Base-by-base conservation (phyloP, 2,113 vertebrate genomes). In the Fulmarus glacialis region DNA sequence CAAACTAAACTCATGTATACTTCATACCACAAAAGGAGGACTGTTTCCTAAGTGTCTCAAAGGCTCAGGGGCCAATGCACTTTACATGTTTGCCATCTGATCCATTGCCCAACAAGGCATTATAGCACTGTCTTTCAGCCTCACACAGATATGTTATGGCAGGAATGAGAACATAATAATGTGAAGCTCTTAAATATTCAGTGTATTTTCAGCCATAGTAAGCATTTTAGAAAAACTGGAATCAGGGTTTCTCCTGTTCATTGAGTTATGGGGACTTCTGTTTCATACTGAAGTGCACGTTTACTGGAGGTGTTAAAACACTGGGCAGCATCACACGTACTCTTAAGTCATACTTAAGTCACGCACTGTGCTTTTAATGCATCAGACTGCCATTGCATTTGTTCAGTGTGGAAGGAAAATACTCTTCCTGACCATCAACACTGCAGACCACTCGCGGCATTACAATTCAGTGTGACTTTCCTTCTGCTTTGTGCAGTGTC, bases 1-100 rank as follows among this genome's bases (percentile, higher is more conserved):
- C 47, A 80, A 84, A 96, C 93, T 79, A 92, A 89, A 64, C 58
- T 89, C 73, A 68, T 93, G 81, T 91, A 10, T 71, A 66, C 59
- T 73, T 87, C 48, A 58, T 87, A 60, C 50, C 53, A 91, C 74
- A 75, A 84, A 87, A 75, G 24, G 43, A 89, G 36, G 12, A 63
- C 42, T 87, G n/a, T 74, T 90, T 77, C 27, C 56, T 70, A 79
- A 90, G 53, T 20, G 36, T 43, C 80, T 86, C 66, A 89, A 72
- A 93, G 52, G 88, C 71, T 70, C 59, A 64, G 55, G 22, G 42
- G 21, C 56, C 75, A 87, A 62, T 9, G 48, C 29, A 24, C 21
- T 84, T 74, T 32, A 27, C 0, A 1, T 22, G 16, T 64, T 92
- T 82, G 48, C 52, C 68, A 87, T 63, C n/a, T 21, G 4, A 63